Conservation (phyloP, 2,797 vertebrate species). For the Phrynocephalus vlangalii region DNA sequence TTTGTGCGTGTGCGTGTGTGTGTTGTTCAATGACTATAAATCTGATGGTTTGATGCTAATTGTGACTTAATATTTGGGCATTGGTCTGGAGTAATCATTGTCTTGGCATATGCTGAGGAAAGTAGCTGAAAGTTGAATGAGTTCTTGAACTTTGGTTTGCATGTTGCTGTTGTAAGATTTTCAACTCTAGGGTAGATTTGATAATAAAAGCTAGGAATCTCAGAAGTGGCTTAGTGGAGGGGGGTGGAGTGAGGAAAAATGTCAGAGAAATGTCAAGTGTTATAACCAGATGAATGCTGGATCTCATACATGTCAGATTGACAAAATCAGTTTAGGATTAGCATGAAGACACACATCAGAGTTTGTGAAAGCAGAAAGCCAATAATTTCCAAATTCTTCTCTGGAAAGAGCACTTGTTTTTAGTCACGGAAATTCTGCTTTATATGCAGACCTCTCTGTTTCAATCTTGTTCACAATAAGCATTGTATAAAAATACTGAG, state of each 20-base stretch:
- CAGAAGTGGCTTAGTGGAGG: slow-evolving; percentile 42
- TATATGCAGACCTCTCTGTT: slow-evolving; percentile 1
- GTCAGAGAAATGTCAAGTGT: slow-evolving; percentile 82
- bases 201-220: slow-evolving; percentile 45
- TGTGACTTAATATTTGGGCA: background rate
- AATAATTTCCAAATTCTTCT: background rate
- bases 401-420: fast-evolving
- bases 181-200: slow-evolving; percentile 27
- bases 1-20: background rate
- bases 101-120: background rate
- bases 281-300: slow-evolving; percentile 67
- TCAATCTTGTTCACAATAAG: slow-evolving; percentile 52
- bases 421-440: background rate
- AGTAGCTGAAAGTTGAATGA: background rate
- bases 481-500: slow-evolving; percentile 11
- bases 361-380: background rate
- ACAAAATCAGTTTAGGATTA: slow-evolving; percentile 29
- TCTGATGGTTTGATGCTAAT: background rate
- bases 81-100: background rate
- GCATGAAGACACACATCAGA: background rate
- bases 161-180: background rate
- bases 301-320: slow-evolving; percentile 46
- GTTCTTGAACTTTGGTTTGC: background rate
- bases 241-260: slow-evolving; percentile 64
- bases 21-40: background rate